Evolutionary conservation across 2,888 invertebrate genomes (phyloP).

Genomic region (Beris chalybata): DNA sequence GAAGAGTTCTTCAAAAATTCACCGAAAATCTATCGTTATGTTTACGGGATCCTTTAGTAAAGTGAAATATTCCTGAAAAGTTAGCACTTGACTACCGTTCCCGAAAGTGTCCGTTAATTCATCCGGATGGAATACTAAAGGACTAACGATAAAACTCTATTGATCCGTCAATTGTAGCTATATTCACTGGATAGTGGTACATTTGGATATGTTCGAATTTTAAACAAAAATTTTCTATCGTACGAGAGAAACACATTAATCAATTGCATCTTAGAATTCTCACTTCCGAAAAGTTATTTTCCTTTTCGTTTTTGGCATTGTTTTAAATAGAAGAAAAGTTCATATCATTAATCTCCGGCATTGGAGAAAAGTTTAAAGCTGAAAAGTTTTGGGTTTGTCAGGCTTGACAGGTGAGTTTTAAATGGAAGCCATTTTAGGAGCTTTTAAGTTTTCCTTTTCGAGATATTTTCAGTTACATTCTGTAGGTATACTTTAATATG

Average conservation of each 20-base stretch:
- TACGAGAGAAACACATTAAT: slow-evolving; percentile 25
- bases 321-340: slow-evolving; percentile 30
- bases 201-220: slow-evolving; percentile 3
- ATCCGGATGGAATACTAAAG: slow-evolving; percentile 9
- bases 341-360: slow-evolving; percentile 31
- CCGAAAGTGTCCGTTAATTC: slow-evolving; percentile 23
- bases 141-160: not conserved
- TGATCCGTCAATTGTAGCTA: not conserved
- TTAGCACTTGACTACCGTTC: slow-evolving; percentile 16
- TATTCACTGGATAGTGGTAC: not conserved
- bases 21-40: slow-evolving; percentile 26
- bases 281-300: slow-evolving; percentile 27
- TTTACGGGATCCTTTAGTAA: slow-evolving; percentile 15
- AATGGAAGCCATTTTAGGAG: slow-evolving; percentile 21
- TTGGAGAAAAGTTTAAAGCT: slow-evolving; percentile 27
- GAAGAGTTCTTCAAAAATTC: slow-evolving; percentile 6
- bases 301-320: slow-evolving; percentile 30
- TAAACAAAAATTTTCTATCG: slow-evolving; percentile 26
- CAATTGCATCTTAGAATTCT: slow-evolving; percentile 32
- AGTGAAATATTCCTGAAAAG: slow-evolving; percentile 22
- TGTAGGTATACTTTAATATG: too few species aligned
- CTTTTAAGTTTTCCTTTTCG: slow-evolving; percentile 9
- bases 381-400: slow-evolving; percentile 26
- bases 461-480: too few species aligned
- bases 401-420: slow-evolving; percentile 28